Conservation (phyloP, 2,797 vertebrate species). For the Miichthys miiuy region DNA sequence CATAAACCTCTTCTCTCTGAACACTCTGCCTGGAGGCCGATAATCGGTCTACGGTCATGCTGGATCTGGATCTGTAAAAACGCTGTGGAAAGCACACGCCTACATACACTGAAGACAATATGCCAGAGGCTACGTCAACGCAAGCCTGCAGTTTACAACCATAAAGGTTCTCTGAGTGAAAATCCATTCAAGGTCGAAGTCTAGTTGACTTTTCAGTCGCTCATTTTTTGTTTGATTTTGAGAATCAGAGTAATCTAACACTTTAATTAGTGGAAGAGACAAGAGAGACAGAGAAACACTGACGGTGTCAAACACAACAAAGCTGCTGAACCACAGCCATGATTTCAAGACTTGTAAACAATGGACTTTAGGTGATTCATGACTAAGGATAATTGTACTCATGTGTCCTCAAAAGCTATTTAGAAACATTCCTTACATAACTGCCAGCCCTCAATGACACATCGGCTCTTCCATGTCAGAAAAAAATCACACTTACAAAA, state of each 20-base stretch:
- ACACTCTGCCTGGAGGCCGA: conserved; percentile 8
- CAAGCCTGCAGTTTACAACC: neutral
- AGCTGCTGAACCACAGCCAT: neutral
- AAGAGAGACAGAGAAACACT: neutral
- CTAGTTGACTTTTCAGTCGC: neutral
- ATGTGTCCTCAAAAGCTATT: conserved; percentile 52
- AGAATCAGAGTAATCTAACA: neutral
- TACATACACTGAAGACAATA: conserved; percentile 20
- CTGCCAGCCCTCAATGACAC: conserved; percentile 41
- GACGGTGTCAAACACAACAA: neutral
- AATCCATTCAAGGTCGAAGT: neutral
- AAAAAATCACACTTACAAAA: conserved; percentile 7
- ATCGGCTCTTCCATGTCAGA: conserved; percentile 18
- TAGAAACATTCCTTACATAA: conserved; percentile 56
- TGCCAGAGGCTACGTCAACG: conserved; percentile 12
- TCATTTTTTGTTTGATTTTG: conserved; percentile 1
- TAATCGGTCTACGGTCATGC: conserved; percentile 7
- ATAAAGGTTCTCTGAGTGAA: neutral
- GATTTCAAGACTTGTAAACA: conserved; percentile 43
- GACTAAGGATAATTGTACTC: conserved; percentile 45
- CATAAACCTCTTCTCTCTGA: conserved; percentile 27
- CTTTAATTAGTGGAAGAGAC: conserved; percentile 7
- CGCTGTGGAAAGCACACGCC: conserved; percentile 23
- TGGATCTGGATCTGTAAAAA: conserved; percentile 40
- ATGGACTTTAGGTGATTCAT: conserved; percentile 47